Evolutionary conservation across 2,797 vertebrate species (phyloP), one percentile per base, ranked within the genome.

Genomic region (Poeciliopsis paucimaculata): DNA sequence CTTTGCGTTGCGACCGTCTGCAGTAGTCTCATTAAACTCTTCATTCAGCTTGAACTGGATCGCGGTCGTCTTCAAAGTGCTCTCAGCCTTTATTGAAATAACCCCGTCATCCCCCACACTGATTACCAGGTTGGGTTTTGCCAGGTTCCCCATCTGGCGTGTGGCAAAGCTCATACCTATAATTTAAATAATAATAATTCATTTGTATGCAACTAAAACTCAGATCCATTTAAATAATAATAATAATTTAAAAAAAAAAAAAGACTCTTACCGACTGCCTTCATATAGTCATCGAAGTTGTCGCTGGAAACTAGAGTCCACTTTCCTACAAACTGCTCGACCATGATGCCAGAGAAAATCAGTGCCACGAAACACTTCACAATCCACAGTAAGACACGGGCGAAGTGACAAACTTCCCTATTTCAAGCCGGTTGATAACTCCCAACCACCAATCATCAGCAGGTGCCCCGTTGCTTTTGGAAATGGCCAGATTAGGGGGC

Each of bases 241-340:
- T 18, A 53, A 23, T 20, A 23, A 8, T 45, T 2, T 5, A 5
- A 49, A 5, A 7, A 49, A 23, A 9, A 53, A 9, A 10, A 53
- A 26, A 26, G 4, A 18, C 9, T 23, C 96, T 95, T 87, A 99
- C 98, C 97, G 68, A 98, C 75, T 84, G 95, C 96, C 91, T 97
- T 97, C 97, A 98, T 97, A 83, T 99, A 99, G 9, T 97, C 97
- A 88, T 98, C 96, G 81, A 99, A 98, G 82, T 97, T 95, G 49
- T 99, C 97, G 6, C 96, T 98, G 91, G 93, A 82, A 77, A 90
- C 34, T 12, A 99, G 93, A 89, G 96, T 97, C 98, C 98, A 99
- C 75, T 90, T 96, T 72, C 97, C 97, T 23, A 96, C 82, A 89
- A 98, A 97, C 84, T 91, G 92, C 46, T 97, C 97, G 39, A 95